A percentile compares a stretch with the other conserved stretches of the same genome.
Evolutionary conservation across 1,140 invertebrate genomes (phyloP).

Genomic region (Brachionus angularis): DNA sequence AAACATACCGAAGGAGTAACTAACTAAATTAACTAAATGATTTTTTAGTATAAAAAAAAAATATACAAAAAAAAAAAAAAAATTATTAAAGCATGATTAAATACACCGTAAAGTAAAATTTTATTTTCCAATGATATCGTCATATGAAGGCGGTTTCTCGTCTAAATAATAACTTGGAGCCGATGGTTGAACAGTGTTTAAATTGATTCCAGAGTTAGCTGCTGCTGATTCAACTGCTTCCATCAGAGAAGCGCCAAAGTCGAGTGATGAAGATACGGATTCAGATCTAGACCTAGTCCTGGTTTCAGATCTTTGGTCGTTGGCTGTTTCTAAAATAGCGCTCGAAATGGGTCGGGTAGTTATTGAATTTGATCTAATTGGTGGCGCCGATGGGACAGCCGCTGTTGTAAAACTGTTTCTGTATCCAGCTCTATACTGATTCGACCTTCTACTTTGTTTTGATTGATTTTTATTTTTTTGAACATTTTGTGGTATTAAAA

Average conservation of each 20-base stretch:
- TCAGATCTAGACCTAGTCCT: background rate
- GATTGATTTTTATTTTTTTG: background rate
- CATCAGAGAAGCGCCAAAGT: background rate
- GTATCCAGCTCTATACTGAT: background rate
- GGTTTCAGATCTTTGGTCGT: background rate
- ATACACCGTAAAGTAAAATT: too few species aligned
- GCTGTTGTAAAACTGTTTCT: background rate
- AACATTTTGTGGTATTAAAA: too few species aligned
- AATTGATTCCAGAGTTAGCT: background rate
- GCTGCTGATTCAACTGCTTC: background rate
- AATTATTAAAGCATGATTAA: too few species aligned
- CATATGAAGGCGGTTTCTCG: slow-evolving; percentile 36
- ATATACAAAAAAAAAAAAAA: too few species aligned
- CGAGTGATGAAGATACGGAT: background rate
- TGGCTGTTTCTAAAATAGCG: background rate
- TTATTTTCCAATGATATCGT: slow-evolving; percentile 36
- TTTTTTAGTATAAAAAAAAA: too few species aligned
- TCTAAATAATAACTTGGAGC: background rate
- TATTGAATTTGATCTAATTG: background rate
- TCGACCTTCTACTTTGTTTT: background rate
- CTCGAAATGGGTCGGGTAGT: background rate
- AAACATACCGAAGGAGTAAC: too few species aligned
- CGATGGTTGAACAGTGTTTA: background rate
- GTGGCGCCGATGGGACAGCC: background rate
- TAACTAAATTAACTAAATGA: too few species aligned